A percentile compares a stretch with the other conserved stretches of the same genome.
phyloP scores from a whole-genome alignment of 2,888 invertebrate genomes.

The Nemapogon koenigi region DNA sequence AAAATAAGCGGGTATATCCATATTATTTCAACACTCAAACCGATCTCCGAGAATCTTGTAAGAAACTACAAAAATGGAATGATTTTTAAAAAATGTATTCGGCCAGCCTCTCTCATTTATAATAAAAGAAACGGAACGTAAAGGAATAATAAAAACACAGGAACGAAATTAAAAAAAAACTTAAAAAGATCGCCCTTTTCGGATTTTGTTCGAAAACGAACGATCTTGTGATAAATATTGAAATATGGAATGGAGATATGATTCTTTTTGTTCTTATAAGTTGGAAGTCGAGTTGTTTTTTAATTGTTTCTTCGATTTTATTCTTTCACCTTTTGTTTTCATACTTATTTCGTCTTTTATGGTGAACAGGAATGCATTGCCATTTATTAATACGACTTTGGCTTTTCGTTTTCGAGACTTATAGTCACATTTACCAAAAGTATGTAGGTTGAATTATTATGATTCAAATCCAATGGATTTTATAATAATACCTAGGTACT shows the following conservation, averaged over 20 bases:
- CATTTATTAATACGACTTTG: too few relatives aligned
- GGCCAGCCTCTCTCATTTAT: constrained; percentile 43
- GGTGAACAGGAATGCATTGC: too few relatives aligned
- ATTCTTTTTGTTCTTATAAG: constrained; percentile 37
- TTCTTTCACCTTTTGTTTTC: constrained; percentile 14
- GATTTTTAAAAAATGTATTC: constrained; percentile 35
- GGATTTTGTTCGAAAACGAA: constrained; percentile 57
- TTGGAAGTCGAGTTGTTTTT: constrained; percentile 9
- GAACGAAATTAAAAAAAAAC: constrained; percentile 27
- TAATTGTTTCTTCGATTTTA: constrained; percentile 17
- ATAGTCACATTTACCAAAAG: too few relatives aligned
- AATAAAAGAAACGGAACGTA: constrained; percentile 36
- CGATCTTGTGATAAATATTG: constrained; percentile 61
- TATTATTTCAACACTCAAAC: constrained; percentile 1
- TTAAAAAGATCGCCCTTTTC: constrained; percentile 30
- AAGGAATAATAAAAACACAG: background rate
- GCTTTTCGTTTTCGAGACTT: too few relatives aligned
- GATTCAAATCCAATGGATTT: too few relatives aligned
- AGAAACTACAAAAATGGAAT: constrained; percentile 39
- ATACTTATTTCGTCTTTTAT: too few relatives aligned
- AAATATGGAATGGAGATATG: constrained; percentile 57
- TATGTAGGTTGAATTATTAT: too few relatives aligned
- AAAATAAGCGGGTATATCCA: too few relatives aligned
- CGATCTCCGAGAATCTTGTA: constrained; percentile 14
- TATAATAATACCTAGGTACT: too few relatives aligned